Base-by-base conservation (phyloP, 2,888 invertebrate genomes). In the Cybosia mesomella region DNA sequence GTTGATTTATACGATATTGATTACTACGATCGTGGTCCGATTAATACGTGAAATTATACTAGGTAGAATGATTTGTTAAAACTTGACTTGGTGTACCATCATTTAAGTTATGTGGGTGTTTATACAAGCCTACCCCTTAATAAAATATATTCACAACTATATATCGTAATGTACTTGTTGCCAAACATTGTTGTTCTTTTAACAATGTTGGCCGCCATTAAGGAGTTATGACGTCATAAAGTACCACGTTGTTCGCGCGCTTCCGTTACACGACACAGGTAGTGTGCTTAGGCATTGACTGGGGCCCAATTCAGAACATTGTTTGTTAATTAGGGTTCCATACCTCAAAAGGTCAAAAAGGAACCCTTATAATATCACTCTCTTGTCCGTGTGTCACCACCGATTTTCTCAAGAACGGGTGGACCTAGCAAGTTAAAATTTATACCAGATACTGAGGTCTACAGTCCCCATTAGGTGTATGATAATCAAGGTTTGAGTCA, bases 231-330 rank as follows among this genome's bases (percentile, higher is more conserved):
- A 74, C 66, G 63, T 68, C 78, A 73, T 72, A 61, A 75, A 69
- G 70, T 72, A 58, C 65, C 58, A 58, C 64, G 70, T 58, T 58
- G 58, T 71, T 71, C 67, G 72, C 68, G 74, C 67, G 66, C 71
- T 80, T 80, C 79, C 80, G 78, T 74, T 78, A 74, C 70, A 64
- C 58, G 58, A 62, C 70, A 80, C 79, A 79, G 81, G 83, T 84
- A 83, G 64, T 34, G 64, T 60, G 67, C 70, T 67, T 39, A 58
- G 57, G 22, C 36, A 59, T 43, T 5, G 18, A 43, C 24, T 43
- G n/a, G 28, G 28, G 24, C 9, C 59, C 22, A 21, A 59, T 39
- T 58, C 34, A 21, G 34, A 34, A 36, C 34, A 36, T 7, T 10
- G 10, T 24, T 13, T 1, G 4, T 55, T 15, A n/a, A n/a, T n/a